A percentile compares a stretch with the other conserved stretches of the same genome.
phyloP scores from a whole-genome alignment of 2,797 vertebrate species.

The Paguma larvata region DNA sequence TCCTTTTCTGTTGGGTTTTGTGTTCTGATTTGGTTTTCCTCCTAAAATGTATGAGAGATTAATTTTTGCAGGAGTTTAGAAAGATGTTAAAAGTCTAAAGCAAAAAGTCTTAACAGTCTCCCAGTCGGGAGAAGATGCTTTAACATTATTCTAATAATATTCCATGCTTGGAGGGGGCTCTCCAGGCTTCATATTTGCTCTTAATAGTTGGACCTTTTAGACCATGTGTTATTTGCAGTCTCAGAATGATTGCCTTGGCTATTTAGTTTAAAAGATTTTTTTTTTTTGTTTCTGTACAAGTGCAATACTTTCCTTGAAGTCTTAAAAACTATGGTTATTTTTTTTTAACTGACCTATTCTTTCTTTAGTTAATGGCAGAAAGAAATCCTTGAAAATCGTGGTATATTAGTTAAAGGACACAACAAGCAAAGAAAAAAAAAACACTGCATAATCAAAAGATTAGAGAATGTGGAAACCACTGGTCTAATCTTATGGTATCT shows the following conservation, averaged over 20 bases:
- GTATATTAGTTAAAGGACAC: conserved; percentile 77
- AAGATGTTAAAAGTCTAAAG: conserved; percentile 87
- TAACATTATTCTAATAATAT: conserved; percentile 86
- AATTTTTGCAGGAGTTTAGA: conserved; percentile 87
- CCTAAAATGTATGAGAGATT: conserved; percentile 87
- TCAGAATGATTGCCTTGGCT: conserved; percentile 73
- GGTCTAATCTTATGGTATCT: conserved; percentile 62
- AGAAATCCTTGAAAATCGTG: conserved; percentile 71
- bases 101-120: conserved; percentile 86
- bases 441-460: conserved; percentile 49
- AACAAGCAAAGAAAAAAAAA: conserved; percentile 64
- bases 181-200: conserved; percentile 77
- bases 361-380: conserved; percentile 76
- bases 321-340: conserved; percentile 80
- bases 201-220: conserved; percentile 84
- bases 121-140: conserved; percentile 87
- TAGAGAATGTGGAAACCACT: conserved; percentile 8
- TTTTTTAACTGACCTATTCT: conserved; percentile 59
- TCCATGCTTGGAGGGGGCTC: conserved; percentile 86
- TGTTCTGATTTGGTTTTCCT: conserved; percentile 87
- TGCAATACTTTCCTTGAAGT: conserved; percentile 89
- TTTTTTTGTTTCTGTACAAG: conserved; percentile 86
- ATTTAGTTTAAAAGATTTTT: conserved; percentile 71
- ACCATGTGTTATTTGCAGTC: conserved; percentile 81
- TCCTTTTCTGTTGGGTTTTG: conserved; percentile 87